Evolutionary conservation across 1,140 invertebrate species (phyloP).

Genomic region (Gryllus bimaculatus): DNA sequence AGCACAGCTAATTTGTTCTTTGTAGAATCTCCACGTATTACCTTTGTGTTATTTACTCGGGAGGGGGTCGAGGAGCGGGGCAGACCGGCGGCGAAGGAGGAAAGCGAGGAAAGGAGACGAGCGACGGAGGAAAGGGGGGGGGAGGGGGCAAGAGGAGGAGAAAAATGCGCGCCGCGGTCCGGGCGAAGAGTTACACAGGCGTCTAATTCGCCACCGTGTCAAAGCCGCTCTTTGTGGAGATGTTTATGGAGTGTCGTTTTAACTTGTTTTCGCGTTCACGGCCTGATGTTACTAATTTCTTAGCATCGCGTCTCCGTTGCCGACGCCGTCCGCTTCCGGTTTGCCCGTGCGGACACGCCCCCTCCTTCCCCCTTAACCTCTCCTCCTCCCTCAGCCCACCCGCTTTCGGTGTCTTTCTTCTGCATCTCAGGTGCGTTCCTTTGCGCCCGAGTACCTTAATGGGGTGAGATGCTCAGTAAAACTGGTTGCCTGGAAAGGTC

Average conservation of each 20-base stretch:
- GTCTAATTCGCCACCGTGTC: background rate
- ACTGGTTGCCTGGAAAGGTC: no score
- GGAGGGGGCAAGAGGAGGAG: background rate
- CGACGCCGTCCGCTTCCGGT: no score
- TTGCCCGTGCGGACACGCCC: no score
- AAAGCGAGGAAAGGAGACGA: background rate
- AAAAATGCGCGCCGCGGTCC: background rate
- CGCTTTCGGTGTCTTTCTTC: no score
- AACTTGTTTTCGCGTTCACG: background rate
- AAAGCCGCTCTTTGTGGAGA: background rate
- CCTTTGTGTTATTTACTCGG: conserved; percentile 1
- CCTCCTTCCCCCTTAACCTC: no score
- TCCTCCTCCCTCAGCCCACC: no score
- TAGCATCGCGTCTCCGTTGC: no score
- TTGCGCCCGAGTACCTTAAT: no score
- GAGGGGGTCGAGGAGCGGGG: background rate
- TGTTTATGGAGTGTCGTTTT: background rate
- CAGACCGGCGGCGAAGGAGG: background rate
- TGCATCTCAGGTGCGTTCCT: no score
- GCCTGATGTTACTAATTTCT: background rate
- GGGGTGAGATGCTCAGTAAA: no score
- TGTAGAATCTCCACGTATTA: conserved; percentile 1
- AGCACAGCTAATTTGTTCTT: conserved; percentile 4
- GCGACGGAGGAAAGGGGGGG: background rate
- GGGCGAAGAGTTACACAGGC: background rate